phyloP scores from a whole-genome alignment of 2,888 invertebrate species.

The Orchestes rusci region DNA sequence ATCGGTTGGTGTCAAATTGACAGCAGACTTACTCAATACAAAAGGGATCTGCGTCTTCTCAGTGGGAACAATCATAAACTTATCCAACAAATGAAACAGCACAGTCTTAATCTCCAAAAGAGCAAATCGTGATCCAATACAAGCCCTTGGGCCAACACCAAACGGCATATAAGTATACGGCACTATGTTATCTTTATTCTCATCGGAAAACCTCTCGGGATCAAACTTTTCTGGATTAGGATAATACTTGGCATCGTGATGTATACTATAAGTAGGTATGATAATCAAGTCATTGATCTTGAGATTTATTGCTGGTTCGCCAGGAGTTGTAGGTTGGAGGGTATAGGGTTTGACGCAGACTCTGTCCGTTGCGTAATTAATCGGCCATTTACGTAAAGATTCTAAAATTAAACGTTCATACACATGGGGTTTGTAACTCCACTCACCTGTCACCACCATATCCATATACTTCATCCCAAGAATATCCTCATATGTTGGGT shows the following conservation, averaged over 20 bases:
- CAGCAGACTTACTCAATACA: slow-evolving; percentile 24
- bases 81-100: slow-evolving; percentile 32
- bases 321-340: slow-evolving; percentile 28
- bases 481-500: slow-evolving; percentile 48
- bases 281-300: slow-evolving; percentile 35
- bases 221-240: slow-evolving; percentile 46
- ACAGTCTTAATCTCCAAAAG: slow-evolving; percentile 36
- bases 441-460: slow-evolving; percentile 51
- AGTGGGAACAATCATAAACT: slow-evolving; percentile 34
- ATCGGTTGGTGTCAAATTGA: slow-evolving; percentile 27
- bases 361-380: slow-evolving; percentile 45
- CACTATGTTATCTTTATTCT: slow-evolving; percentile 42
- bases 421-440: background rate
- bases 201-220: slow-evolving; percentile 40
- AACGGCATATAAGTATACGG: slow-evolving; percentile 49
- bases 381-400: slow-evolving; percentile 39
- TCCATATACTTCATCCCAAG: slow-evolving; percentile 54
- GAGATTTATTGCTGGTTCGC: slow-evolving; percentile 30
- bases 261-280: slow-evolving; percentile 40
- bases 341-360: slow-evolving; percentile 46
- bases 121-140: slow-evolving; percentile 45
- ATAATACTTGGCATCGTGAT: slow-evolving; percentile 43
- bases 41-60: slow-evolving; percentile 36
- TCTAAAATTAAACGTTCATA: slow-evolving; percentile 1
- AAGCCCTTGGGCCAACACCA: slow-evolving; percentile 49